Evolutionary conservation across 2,888 invertebrate genomes (phyloP), one percentile per base, ranked within the genome.

Genomic region (Belgica antarctica): DNA sequence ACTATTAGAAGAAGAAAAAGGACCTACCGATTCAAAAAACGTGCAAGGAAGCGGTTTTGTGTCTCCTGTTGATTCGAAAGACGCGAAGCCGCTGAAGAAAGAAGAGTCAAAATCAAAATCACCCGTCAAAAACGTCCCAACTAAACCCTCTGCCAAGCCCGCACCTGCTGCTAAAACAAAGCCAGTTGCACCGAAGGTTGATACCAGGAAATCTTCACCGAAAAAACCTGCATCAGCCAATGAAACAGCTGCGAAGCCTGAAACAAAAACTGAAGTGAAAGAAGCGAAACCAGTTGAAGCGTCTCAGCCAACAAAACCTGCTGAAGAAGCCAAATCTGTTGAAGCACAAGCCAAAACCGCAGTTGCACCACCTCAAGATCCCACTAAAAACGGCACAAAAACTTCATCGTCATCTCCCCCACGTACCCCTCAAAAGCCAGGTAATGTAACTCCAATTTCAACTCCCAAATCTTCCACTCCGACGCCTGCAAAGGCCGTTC

Each of bases 21-120:
- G 59, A 34, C 57, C 47, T 19, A 36, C 28, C 7, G 69, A 69
- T 28, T 59, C 69, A 69, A 69, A 69, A 69, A 69, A 69, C 69
- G 57, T 59, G 36, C 25, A 69, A 69, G 36, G 57, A 31, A 46
- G 69, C 69, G 69, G 59, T 69, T 69, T 59, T 69, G 69, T 34
- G 36, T 69, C 69, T 59, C 57, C 36, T 69, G 69, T 10, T 69
- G 25, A 66, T 1, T 7, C 46, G 8, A 36, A 57, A 19, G 57
- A 57, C 24, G 36, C 22, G 24, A 69, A 69, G 41, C 41, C 69
- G 69, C 69, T 59, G 25, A 57, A 17, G 57, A 52, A 65, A 25
- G 34, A 65, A 17, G 46, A 65, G 19, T 17, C 15, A 22, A 69
- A 69, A 15, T 2, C 22, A 2, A 57, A 36, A 19, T 34, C 69